Evolutionary conservation across 2,113 vertebrate genomes (phyloP), one percentile per base, ranked within the genome.

Genomic region (Ailurus styani): DNA sequence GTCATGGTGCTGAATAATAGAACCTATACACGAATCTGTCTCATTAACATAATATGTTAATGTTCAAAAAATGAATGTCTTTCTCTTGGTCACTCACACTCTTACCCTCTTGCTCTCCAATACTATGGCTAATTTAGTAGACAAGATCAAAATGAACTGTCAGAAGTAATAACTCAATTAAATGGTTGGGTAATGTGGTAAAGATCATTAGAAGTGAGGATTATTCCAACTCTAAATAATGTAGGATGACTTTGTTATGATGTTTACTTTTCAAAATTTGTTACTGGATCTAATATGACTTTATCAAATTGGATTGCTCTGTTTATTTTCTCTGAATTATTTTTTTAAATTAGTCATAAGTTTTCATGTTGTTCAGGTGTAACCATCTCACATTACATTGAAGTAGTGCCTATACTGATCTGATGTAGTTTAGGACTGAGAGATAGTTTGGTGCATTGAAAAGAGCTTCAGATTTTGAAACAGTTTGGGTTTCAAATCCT

Each of bases 141-240:
- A 54, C 12, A 97, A 84, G n/a, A 91, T 91, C 40, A 91, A 93
- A 91, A 85, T 88, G 25, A 68, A 70, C n/a, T 73, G 7, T 84
- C 62, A 91, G 13, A 87, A 25, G 37, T 50, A 90, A 83, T 90
- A 93, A 64, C 31, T 50, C 15, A 1, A 27, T 54, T 96, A 96
- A 90, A 55, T 70, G 78, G 82, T 82, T 84, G 40, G 54, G 11
- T 64, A 72, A 79, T 50, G 7, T 83, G 18, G 31, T 90, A 62
- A 90, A 84, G 29, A 11, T 68, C 9, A 68, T 8, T 37, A 84
- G 23, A 90, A 93, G 9, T 79, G 2, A 84, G 60, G 42, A 66
- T 70, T 90, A 72, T 75, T 90, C 45, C 37, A 83, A 45, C 2
- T 93, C 34, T 50, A 75, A 50, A n/a, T 57, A 87, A 85, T 72